Evolutionary conservation across 2,797 vertebrate genomes (phyloP).

Genomic region (Neosalanx taihuensis): DNA sequence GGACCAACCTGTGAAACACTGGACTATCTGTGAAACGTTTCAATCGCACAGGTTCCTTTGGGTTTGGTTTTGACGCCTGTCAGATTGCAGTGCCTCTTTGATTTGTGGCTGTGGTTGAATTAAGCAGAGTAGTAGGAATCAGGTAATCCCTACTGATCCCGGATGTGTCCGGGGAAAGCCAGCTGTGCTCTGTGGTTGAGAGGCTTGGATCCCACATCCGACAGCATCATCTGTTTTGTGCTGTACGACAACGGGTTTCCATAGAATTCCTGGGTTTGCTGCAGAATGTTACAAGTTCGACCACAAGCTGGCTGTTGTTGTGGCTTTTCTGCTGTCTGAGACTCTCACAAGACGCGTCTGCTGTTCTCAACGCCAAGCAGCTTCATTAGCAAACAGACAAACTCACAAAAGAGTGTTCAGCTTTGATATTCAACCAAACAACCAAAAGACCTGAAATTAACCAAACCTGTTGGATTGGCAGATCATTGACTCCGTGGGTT

Average conservation of each 20-base stretch:
- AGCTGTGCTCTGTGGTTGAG: constrained; percentile 2
- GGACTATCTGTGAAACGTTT: no score
- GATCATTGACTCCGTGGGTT: no score
- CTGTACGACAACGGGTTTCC: constrained; percentile 36
- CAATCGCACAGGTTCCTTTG: no score
- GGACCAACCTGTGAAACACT: no score
- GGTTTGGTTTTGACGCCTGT: not conserved
- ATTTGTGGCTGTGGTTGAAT: constrained; percentile 11
- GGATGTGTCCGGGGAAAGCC: constrained; percentile 13
- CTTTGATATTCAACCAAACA: no score
- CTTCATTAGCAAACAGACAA: no score
- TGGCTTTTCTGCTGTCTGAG: not conserved
- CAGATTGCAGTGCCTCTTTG: constrained; percentile 5
- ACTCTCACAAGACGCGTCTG: not conserved
- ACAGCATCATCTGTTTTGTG: constrained; percentile 17
- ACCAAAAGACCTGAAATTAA: no score
- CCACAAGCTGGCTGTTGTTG: constrained; percentile 45
- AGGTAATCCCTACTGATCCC: constrained; percentile 7
- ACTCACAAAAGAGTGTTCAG: no score
- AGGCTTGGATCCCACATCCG: constrained; percentile 37
- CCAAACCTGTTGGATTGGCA: no score
- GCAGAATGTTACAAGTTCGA: constrained; percentile 30
- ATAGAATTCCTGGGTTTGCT: constrained; percentile 54
- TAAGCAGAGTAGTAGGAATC: constrained; percentile 2
- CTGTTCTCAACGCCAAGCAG: not conserved